Conservation (phyloP, 2,888 invertebrate species). For the Phyto melanocephala region DNA sequence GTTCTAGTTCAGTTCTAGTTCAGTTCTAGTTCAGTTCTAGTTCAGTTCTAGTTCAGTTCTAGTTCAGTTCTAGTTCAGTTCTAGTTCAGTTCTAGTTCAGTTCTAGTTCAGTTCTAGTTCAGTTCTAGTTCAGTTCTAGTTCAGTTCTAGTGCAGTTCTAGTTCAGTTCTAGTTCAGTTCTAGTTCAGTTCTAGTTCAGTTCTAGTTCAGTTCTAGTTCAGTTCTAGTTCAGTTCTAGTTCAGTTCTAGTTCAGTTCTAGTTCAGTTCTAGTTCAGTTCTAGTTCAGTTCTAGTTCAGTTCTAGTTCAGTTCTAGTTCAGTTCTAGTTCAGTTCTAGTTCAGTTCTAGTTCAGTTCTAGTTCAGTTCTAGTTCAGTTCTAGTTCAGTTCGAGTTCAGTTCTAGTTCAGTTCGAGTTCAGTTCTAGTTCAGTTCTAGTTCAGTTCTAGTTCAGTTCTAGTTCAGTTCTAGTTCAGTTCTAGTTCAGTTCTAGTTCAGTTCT, state of each 20-base stretch:
- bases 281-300: background rate
- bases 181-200: background rate
- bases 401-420: too few species aligned
- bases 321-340: background rate
- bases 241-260: background rate
- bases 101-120: background rate
- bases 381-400: too few species aligned
- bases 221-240: background rate
- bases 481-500: background rate
- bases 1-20: background rate
- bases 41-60: background rate
- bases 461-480: background rate
- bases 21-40: background rate
- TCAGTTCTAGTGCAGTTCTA: too few species aligned
- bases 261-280: background rate
- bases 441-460: background rate
- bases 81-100: background rate
- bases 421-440: background rate
- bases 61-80: background rate
- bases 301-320: background rate
- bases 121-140: constrained; percentile 1
- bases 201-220: background rate
- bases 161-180: background rate
- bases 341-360: background rate
- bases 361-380: background rate